These are phyloP conservation scores for Crossoptilon crossoptilon DNA, from an alignment of 2,797 vertebrate genomes.

Conservation along the genomic window DNA sequence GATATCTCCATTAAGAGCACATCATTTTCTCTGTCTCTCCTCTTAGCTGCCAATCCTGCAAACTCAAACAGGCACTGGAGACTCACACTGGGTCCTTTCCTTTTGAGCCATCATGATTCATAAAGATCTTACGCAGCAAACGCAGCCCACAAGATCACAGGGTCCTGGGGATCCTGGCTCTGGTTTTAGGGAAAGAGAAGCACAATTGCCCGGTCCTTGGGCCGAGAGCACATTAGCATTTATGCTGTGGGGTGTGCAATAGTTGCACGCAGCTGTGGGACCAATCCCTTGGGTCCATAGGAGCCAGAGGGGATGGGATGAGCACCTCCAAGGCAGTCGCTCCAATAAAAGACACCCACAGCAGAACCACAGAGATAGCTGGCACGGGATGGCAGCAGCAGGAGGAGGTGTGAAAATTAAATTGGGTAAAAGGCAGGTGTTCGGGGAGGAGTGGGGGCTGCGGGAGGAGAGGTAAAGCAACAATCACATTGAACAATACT, in stretches of 20 bases:
- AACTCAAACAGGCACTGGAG: not conserved
- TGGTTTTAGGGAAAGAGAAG: not conserved
- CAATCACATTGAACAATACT: not conserved
- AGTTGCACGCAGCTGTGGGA: not conserved
- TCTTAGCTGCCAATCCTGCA: not conserved
- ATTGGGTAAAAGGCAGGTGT: slow-evolving; percentile 67
- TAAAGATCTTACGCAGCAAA: not conserved
- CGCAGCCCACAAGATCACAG: not conserved
- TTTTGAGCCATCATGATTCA: not conserved
- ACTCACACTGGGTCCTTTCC: not conserved
- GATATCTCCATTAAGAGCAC: not conserved
- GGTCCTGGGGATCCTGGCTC: not conserved
- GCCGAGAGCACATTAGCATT: not conserved
- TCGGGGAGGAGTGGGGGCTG: slow-evolving; percentile 3
- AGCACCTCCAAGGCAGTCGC: not conserved
- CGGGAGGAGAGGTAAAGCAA: slow-evolving; percentile 14
- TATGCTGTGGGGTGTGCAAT: not conserved
- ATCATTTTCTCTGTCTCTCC: not conserved
- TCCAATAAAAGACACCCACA: not conserved
- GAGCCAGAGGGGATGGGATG: not conserved
- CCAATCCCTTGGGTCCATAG: fast-evolving
- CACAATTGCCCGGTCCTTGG: not conserved
- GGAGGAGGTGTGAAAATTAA: slow-evolving; percentile 71
- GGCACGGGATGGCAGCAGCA: slow-evolving; percentile 28
- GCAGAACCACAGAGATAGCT: not conserved